A percentile compares a stretch with the other conserved stretches of the same genome.
These are phyloP conservation scores for Psix sp. DNA, from an alignment of 1,140 invertebrate species.

Conservation along the genomic window DNA sequence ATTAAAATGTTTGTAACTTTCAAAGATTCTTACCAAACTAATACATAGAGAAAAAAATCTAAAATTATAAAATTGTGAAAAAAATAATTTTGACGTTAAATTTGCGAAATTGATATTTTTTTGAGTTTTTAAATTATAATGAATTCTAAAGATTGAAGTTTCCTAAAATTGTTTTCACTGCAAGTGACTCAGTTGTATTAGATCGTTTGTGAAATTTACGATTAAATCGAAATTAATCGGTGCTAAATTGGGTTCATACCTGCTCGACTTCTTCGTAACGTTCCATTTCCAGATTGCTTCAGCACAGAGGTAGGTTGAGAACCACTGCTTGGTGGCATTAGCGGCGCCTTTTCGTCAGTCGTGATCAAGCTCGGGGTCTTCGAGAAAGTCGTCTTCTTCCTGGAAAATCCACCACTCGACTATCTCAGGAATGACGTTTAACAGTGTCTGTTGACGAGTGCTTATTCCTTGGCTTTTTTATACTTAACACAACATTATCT, in stretches of 20 bases:
- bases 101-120: too few species aligned
- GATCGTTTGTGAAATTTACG: background rate
- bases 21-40: too few species aligned
- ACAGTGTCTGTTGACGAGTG: slow-evolving; percentile 44
- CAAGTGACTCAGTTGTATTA: too few species aligned
- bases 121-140: too few species aligned
- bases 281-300: slow-evolving; percentile 56
- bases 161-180: too few species aligned
- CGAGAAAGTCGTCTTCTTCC: slow-evolving; percentile 71
- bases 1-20: too few species aligned
- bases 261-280: slow-evolving; percentile 45
- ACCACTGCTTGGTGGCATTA: slow-evolving; percentile 50
- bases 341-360: slow-evolving; percentile 65
- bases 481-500: slow-evolving; percentile 4
- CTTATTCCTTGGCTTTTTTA: slow-evolving; percentile 37
- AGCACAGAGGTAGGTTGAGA: slow-evolving; percentile 47
- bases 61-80: too few species aligned
- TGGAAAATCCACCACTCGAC: slow-evolving; percentile 65
- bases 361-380: slow-evolving; percentile 63
- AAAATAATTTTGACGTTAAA: too few species aligned
- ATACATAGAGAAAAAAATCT: too few species aligned
- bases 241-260: slow-evolving; percentile 7
- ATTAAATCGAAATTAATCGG: background rate
- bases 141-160: too few species aligned
- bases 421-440: slow-evolving; percentile 63